These are phyloP conservation scores for Plutomurus gul DNA, from an alignment of 1,140 invertebrate species.

Conservation along the genomic window DNA sequence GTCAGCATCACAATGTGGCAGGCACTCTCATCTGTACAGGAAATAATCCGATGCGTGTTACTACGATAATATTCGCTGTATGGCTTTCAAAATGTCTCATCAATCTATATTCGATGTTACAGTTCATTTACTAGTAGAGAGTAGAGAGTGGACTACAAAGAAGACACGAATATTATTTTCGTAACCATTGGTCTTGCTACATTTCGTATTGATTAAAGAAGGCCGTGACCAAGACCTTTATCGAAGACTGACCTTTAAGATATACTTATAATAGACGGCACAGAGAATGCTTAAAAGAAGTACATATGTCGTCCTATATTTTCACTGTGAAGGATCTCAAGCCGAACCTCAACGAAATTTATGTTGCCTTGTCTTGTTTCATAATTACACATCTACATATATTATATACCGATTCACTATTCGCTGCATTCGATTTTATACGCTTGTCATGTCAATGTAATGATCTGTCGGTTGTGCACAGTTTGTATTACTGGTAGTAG, in stretches of 20 bases:
- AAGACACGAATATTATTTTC: background rate
- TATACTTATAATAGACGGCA: background rate
- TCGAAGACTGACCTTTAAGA: background rate
- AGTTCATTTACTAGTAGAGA: too few relatives aligned
- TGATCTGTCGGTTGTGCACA: too few relatives aligned
- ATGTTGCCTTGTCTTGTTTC: background rate
- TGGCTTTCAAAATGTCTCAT: too few relatives aligned
- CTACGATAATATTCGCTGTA: too few relatives aligned
- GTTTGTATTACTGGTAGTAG: too few relatives aligned
- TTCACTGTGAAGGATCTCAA: background rate
- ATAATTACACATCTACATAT: background rate
- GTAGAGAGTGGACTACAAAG: too few relatives aligned
- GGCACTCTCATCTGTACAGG: too few relatives aligned
- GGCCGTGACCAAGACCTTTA: slow-evolving; percentile 12
- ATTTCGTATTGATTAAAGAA: slow-evolving; percentile 10
- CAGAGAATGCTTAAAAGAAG: background rate
- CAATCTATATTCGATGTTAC: too few relatives aligned
- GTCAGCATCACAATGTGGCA: too few relatives aligned
- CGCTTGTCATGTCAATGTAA: too few relatives aligned
- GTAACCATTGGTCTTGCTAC: too few relatives aligned
- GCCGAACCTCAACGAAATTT: background rate
- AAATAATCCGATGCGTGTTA: too few relatives aligned
- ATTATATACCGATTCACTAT: background rate
- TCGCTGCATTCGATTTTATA: background rate
- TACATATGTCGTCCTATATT: background rate